Conservation (phyloP, 2,113 vertebrate genomes). For the Psilopsiagon aurifrons region DNA sequence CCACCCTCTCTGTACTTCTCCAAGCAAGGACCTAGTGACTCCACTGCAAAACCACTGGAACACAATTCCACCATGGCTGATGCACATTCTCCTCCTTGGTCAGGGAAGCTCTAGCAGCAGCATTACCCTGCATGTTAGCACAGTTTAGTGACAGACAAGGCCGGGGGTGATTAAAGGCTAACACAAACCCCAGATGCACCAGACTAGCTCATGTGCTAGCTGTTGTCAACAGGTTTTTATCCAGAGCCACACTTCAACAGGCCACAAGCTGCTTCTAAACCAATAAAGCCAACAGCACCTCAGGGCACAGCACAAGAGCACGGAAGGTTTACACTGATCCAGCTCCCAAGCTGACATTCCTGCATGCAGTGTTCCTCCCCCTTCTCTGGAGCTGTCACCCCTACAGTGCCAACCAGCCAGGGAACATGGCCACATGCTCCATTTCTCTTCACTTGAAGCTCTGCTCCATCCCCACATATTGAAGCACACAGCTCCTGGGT, state of each 20-base stretch:
- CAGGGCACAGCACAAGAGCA: accelerated
- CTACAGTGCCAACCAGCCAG: background rate
- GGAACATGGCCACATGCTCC: accelerated
- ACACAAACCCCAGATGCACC: background rate
- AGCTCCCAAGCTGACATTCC: accelerated
- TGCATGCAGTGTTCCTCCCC: accelerated
- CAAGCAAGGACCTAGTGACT: accelerated
- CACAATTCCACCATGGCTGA: accelerated
- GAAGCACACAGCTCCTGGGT: background rate
- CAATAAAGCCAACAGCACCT: background rate
- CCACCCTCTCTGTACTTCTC: background rate
- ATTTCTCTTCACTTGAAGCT: background rate
- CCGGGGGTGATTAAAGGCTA: accelerated
- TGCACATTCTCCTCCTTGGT: accelerated
- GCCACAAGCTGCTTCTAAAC: background rate
- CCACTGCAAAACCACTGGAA: accelerated
- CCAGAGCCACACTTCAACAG: background rate
- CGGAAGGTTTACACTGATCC: accelerated
- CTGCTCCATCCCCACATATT: accelerated
- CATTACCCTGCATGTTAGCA: accelerated
- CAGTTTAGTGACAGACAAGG: background rate
- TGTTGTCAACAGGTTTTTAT: background rate
- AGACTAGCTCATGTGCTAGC: accelerated
- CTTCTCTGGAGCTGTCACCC: background rate
- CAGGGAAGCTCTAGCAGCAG: background rate